phyloP scores from a whole-genome alignment of 2,113 vertebrate genomes.

The Pterophyllum scalare region DNA sequence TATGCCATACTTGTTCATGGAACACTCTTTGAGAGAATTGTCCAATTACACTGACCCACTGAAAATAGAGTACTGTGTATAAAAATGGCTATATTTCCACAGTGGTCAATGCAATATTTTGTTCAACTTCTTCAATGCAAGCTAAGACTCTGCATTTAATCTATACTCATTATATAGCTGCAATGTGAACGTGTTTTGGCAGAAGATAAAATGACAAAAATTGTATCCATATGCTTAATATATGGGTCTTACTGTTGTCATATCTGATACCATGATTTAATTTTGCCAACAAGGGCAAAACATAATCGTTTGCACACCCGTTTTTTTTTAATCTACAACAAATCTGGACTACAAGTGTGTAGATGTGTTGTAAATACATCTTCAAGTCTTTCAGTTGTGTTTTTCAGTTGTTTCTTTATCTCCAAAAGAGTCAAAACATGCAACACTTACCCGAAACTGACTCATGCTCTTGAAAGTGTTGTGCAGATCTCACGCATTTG shows the following conservation, averaged over 20 bases:
- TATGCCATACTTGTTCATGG: not conserved
- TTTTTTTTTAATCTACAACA: not conserved
- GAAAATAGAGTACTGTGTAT: not conserved
- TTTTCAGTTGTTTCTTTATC: not conserved
- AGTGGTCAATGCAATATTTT: not conserved
- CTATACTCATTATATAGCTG: too few species aligned
- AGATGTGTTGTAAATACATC: not conserved
- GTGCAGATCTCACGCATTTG: not conserved
- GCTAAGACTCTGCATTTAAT: not conserved
- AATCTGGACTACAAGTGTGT: not conserved
- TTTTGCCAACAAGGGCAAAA: not conserved
- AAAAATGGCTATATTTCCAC: not conserved
- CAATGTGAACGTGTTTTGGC: not conserved
- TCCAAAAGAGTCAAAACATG: not conserved
- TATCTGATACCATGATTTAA: not conserved
- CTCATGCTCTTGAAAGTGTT: not conserved
- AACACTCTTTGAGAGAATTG: not conserved
- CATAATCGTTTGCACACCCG: not conserved
- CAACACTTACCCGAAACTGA: not conserved
- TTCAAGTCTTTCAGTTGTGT: accelerated
- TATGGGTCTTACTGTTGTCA: not conserved
- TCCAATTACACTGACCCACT: not conserved
- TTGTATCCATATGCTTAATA: not conserved
- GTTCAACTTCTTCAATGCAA: not conserved
- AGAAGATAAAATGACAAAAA: too few species aligned